These are phyloP conservation scores for Ginglymostoma cirratum DNA, from an alignment of 2,113 vertebrate species.

Conservation along the genomic window DNA sequence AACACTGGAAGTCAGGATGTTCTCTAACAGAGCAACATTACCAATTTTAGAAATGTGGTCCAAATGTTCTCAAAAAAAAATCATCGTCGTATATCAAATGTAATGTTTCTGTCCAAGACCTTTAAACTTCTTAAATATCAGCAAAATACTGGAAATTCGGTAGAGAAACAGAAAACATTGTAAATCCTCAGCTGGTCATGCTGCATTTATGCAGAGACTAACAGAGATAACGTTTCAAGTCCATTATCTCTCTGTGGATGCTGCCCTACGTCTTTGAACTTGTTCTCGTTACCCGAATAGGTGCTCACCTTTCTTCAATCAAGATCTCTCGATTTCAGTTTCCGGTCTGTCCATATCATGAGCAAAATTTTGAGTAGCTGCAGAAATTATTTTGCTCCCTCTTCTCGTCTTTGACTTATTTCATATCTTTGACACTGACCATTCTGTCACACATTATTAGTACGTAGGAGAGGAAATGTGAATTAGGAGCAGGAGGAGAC, in stretches of 20 bases:
- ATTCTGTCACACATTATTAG: not conserved
- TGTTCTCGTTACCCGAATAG: no score
- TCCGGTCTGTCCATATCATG: not conserved
- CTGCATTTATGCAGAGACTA: no score
- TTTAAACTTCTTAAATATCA: not conserved
- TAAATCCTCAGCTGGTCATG: no score
- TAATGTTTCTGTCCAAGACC: not conserved
- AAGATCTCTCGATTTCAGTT: not conserved
- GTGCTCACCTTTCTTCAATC: no score
- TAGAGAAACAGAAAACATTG: no score
- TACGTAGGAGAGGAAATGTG: no score
- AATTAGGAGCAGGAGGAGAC: no score
- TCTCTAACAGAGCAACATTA: not conserved
- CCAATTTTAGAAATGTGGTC: not conserved
- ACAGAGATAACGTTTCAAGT: no score
- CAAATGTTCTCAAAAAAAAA: not conserved
- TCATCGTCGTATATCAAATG: not conserved
- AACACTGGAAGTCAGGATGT: not conserved
- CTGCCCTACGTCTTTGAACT: no score
- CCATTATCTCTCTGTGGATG: no score
- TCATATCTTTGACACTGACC: not conserved
- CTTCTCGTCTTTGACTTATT: not conserved
- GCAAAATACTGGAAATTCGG: no score
- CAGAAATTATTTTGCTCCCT: not conserved
- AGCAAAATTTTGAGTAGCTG: not conserved